phyloP scores from a whole-genome alignment of 2,113 vertebrate species.

The Antechinus flavipes region DNA sequence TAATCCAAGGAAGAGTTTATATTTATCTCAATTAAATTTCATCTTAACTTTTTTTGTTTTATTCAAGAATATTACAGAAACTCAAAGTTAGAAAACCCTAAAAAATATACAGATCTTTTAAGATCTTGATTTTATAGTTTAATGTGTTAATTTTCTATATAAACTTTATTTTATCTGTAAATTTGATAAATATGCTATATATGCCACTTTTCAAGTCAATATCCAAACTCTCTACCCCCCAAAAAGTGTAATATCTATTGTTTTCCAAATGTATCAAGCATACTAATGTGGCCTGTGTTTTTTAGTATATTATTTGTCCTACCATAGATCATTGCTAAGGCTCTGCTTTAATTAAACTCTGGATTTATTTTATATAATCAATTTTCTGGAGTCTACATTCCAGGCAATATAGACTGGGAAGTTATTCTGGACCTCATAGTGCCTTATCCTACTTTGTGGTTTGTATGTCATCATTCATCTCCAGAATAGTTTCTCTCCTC shows the following conservation, averaged over 20 bases:
- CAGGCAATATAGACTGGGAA: too few relatives aligned
- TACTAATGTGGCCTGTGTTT: not conserved
- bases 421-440: too few relatives aligned
- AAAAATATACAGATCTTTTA: not conserved
- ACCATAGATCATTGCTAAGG: not conserved
- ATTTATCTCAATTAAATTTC: not conserved
- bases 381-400: not conserved
- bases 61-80: not conserved
- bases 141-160: not conserved
- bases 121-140: not conserved
- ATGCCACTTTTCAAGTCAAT: not conserved
- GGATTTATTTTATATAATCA: not conserved
- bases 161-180: not conserved
- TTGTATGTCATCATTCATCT: too few relatives aligned
- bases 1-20: too few relatives aligned
- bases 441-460: too few relatives aligned
- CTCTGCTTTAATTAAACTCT: not conserved
- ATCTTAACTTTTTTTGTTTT: not conserved
- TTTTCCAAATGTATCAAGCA: not conserved
- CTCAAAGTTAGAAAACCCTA: not conserved
- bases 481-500: too few relatives aligned
- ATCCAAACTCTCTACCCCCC: not conserved
- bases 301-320: not conserved
- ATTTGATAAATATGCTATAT: not conserved
- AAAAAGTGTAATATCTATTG: not conserved